These are phyloP conservation scores for Rallus limicola DNA, from an alignment of 2,113 vertebrate genomes.

Conservation along the genomic window DNA sequence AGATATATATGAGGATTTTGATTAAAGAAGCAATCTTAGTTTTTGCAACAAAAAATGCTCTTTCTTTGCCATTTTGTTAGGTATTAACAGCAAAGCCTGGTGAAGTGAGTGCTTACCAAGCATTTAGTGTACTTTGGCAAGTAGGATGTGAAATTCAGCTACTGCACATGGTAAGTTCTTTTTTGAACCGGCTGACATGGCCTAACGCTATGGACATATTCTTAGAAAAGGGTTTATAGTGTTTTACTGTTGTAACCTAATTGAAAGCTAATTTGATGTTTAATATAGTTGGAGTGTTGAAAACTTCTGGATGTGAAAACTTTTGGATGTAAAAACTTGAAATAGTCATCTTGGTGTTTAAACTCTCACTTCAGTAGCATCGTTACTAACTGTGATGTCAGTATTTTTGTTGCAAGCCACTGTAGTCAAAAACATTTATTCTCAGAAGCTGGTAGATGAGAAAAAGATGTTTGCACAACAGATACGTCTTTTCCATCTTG, in stretches of 20 bases:
- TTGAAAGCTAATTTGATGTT: neutral
- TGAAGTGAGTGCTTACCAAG: constrained; percentile 76
- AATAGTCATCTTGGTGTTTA: neutral
- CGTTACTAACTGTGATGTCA: neutral
- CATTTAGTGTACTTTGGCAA: constrained; percentile 84
- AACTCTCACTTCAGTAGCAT: neutral
- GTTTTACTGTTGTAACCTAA: neutral
- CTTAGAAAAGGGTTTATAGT: neutral
- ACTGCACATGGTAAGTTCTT: constrained; percentile 84
- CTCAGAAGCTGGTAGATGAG: neutral
- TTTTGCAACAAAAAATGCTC: neutral
- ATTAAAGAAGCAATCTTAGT: neutral
- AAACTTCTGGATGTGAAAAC: neutral
- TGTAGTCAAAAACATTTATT: neutral
- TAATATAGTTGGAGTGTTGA: neutral
- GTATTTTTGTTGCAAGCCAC: neutral
- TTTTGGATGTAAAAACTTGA: neutral
- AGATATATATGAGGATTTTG: neutral
- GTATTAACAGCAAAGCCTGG: constrained; percentile 78
- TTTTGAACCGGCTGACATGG: constrained; percentile 47
- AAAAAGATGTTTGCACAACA: neutral
- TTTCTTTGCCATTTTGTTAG: constrained; percentile 70
- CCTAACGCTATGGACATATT: neutral
- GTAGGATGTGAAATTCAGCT: constrained; percentile 89
- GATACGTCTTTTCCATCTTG: neutral